Evolutionary conservation across 37 sponge, comb jelly and placozoan genomes (phyloP).

Genomic region (Bolinopsis microptera): DNA sequence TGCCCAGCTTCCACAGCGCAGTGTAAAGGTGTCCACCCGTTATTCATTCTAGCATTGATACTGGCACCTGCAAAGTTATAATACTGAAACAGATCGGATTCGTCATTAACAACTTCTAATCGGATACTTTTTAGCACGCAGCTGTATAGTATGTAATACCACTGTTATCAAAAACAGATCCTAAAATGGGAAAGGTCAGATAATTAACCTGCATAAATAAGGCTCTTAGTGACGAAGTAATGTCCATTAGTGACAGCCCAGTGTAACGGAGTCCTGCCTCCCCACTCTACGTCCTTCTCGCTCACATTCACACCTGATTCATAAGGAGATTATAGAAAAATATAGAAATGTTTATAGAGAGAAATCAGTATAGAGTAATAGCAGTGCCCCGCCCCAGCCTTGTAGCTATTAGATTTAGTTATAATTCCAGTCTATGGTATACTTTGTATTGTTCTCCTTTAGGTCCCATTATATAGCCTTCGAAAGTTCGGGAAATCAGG

Average conservation of each 20-base stretch:
- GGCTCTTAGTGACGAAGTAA: background rate
- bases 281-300: slow-evolving; percentile 58
- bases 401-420: too few relatives aligned
- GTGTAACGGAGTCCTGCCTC: slow-evolving; percentile 47
- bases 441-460: too few relatives aligned
- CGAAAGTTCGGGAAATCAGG: too few relatives aligned
- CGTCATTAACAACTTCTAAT: too few relatives aligned
- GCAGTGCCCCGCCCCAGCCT: too few relatives aligned
- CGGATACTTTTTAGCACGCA: too few relatives aligned
- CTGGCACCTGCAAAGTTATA: slow-evolving; percentile 5
- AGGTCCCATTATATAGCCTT: too few relatives aligned
- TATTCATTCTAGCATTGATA: slow-evolving; percentile 43
- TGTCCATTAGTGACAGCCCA: slow-evolving; percentile 51
- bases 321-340: background rate
- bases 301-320: slow-evolving; percentile 51
- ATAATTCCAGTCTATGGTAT: background rate
- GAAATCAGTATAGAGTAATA: too few relatives aligned
- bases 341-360: background rate
- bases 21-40: slow-evolving; percentile 58
- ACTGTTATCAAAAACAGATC: too few relatives aligned
- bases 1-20: slow-evolving; percentile 28
- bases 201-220: slow-evolving; percentile 37
- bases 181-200: too few relatives aligned
- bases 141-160: too few relatives aligned
- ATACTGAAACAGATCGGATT: too few relatives aligned